A percentile compares a stretch with the other conserved stretches of the same genome.
These are phyloP conservation scores for Mormyrus iriodes DNA, from an alignment of 2,113 vertebrate genomes.

Conservation along the genomic window DNA sequence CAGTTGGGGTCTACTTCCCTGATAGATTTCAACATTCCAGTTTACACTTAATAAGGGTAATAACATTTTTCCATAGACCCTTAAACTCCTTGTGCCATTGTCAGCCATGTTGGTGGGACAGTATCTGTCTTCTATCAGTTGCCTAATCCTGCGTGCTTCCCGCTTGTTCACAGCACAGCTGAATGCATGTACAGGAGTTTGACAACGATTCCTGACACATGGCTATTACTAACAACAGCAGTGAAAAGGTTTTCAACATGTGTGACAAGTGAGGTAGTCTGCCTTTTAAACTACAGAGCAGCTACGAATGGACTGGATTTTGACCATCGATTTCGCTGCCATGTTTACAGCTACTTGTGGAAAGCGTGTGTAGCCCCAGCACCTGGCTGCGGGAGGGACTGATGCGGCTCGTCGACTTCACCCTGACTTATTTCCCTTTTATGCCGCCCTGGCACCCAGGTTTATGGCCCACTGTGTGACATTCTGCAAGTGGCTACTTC, in stretches of 20 bases:
- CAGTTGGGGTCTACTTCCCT: neutral
- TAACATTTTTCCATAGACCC: neutral
- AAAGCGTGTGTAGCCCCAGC: constrained; percentile 22
- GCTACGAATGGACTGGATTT: neutral
- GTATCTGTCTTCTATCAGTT: neutral
- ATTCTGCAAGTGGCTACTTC: constrained; percentile 41
- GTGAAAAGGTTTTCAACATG: neutral
- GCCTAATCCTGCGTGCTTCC: neutral
- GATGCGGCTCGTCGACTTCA: constrained; percentile 18
- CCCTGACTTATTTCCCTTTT: constrained; percentile 18
- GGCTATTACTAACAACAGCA: neutral
- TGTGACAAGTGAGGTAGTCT: neutral
- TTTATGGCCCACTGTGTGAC: constrained; percentile 38
- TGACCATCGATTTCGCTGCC: constrained; percentile 24
- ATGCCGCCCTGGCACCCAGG: constrained; percentile 19
- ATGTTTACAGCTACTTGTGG: constrained; percentile 28
- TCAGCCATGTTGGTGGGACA: neutral
- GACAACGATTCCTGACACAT: neutral
- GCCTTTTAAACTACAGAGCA: constrained; percentile 18
- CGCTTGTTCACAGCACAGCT: neutral
- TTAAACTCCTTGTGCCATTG: neutral
- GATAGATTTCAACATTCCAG: neutral
- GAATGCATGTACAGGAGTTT: neutral
- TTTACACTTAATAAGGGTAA: neutral
- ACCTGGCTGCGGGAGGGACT: neutral